A percentile compares a stretch with the other conserved stretches of the same genome.
These are phyloP conservation scores for Cheilosia grossa DNA, from an alignment of 2,888 invertebrate genomes.

Conservation along the genomic window DNA sequence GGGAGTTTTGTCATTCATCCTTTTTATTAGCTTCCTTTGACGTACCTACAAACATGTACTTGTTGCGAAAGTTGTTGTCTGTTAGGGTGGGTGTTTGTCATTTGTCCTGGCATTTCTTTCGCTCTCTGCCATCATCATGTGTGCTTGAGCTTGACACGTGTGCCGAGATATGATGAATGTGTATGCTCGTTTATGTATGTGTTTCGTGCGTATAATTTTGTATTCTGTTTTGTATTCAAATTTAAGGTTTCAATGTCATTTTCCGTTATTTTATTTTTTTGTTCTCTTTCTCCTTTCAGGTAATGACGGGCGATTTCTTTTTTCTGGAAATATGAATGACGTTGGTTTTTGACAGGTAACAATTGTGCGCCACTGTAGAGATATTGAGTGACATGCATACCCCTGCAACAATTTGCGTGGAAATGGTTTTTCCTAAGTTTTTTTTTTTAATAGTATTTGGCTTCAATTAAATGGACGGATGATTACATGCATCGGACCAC, in stretches of 20 bases:
- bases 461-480: too few species aligned
- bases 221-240: neutral
- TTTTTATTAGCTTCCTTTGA: conserved; percentile 53
- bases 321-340: conserved; percentile 18
- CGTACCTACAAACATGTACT: conserved; percentile 40
- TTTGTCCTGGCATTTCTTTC: conserved; percentile 14
- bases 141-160: conserved; percentile 24
- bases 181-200: neutral
- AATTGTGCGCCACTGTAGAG: neutral
- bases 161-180: neutral
- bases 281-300: conserved; percentile 47
- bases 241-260: neutral
- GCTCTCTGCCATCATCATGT: neutral
- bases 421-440: neutral
- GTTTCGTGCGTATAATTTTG: neutral
- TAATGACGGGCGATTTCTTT: conserved; percentile 44
- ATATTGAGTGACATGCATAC: conserved; percentile 1
- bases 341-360: conserved; percentile 15
- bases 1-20: conserved; percentile 41
- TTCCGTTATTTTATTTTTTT: conserved; percentile 7
- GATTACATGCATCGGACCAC: neutral
- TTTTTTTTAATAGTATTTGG: too few species aligned
- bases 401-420: neutral
- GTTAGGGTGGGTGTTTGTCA: conserved; percentile 7
- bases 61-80: conserved; percentile 54